Conservation (phyloP, 1,140 invertebrate species). For the Pseudomyrmex flavicornis region DNA sequence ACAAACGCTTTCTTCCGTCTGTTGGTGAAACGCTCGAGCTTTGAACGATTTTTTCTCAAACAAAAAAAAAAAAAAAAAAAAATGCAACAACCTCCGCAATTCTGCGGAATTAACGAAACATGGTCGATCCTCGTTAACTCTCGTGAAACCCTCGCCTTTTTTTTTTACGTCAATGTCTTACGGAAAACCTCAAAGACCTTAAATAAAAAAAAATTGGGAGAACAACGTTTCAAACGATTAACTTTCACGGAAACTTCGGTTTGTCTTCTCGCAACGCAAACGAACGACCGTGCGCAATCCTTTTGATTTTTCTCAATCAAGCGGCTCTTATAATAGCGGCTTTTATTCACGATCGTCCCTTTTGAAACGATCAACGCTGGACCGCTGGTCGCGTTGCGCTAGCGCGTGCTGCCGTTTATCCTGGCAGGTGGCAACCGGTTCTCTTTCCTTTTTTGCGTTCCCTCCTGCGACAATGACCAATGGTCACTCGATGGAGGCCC, state of each 20-base stretch:
- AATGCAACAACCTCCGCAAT: no score
- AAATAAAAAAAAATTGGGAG: no score
- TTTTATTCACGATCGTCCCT: constrained; percentile 66
- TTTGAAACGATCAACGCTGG: constrained; percentile 66
- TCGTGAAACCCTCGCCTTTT: no score
- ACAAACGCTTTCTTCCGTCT: constrained; percentile 63
- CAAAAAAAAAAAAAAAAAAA: not conserved
- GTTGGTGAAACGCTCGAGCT: constrained; percentile 4
- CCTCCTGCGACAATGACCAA: constrained; percentile 75
- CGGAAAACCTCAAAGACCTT: no score
- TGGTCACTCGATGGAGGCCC: constrained; percentile 73
- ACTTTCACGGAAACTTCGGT: not conserved
- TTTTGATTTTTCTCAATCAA: constrained; percentile 38
- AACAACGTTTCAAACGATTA: no score
- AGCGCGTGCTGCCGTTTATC: constrained; percentile 68
- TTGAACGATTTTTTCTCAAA: not conserved
- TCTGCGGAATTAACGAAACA: no score
- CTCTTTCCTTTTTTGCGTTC: constrained; percentile 73
- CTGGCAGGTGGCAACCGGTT: constrained; percentile 76
- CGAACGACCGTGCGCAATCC: not conserved
- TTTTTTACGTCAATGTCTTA: no score
- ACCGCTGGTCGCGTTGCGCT: constrained; percentile 55
- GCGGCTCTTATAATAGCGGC: constrained; percentile 5
- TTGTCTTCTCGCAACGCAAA: not conserved
- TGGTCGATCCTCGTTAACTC: no score